Percentiles rank a stretch among this genome's conserved stretches.
Conservation (phyloP, 2,888 invertebrate species). For the Pharmacophagus antenor region DNA sequence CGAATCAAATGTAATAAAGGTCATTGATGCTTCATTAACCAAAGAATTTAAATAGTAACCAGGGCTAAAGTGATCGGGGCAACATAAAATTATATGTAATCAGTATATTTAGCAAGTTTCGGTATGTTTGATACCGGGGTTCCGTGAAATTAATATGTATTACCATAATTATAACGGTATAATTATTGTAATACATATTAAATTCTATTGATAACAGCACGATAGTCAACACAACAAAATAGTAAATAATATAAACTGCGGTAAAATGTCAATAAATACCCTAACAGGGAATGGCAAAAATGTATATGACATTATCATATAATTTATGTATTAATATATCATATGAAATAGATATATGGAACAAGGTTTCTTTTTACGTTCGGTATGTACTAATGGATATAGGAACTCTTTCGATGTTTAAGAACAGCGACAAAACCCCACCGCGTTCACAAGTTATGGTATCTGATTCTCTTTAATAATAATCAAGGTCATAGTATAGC, state of each 20-base stretch:
- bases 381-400: background rate
- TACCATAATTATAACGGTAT: background rate
- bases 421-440: background rate
- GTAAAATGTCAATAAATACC: no score
- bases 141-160: background rate
- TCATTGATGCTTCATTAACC: no score
- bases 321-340: no score
- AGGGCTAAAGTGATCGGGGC: background rate
- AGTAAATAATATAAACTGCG: no score
- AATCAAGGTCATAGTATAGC: background rate
- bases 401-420: background rate
- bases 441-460: background rate
- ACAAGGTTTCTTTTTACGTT: background rate
- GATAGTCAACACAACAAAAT: no score
- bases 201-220: no score
- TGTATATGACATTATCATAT: no score
- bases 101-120: background rate
- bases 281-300: no score
- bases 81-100: background rate
- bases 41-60: background rate
- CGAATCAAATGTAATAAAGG: no score
- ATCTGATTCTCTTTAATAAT: background rate
- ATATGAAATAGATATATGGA: no score
- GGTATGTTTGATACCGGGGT: background rate
- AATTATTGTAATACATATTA: no score